These are phyloP conservation scores for Sphaeridia pumilis DNA, from an alignment of 2,888 invertebrate species.

Conservation along the genomic window DNA sequence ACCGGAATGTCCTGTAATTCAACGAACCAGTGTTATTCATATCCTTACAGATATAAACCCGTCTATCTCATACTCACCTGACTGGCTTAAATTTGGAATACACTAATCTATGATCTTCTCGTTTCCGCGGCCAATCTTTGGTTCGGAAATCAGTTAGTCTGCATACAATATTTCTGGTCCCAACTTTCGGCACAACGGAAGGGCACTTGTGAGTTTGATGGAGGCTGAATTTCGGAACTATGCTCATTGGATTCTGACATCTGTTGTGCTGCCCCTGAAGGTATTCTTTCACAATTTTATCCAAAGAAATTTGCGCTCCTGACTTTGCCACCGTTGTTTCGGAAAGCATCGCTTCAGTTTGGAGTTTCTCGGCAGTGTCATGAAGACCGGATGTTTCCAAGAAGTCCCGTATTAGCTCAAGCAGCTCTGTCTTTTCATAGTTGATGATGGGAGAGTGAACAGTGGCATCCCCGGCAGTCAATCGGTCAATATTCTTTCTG, in stretches of 20 bases:
- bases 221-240: conserved; percentile 33
- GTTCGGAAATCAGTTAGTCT: conserved; percentile 22
- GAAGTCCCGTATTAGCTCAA: conserved; percentile 84
- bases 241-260: conserved; percentile 94
- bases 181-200: conserved; percentile 39
- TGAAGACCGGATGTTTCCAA: conserved; percentile 60
- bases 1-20: conserved; percentile 17
- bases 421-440: conserved; percentile 84
- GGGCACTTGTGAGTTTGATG: conserved; percentile 81
- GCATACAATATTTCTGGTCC: conserved; percentile 19
- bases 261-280: conserved; percentile 94
- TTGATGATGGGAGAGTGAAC: conserved; percentile 48
- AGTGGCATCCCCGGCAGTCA: conserved; percentile 4
- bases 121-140: conserved; percentile 14
- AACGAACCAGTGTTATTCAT: no score
- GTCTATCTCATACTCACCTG: conserved; percentile 40
- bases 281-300: conserved; percentile 91
- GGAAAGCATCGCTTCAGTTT: conserved; percentile 55
- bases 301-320: conserved; percentile 53
- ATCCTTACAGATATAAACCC: background rate
- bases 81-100: conserved; percentile 70
- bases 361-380: conserved; percentile 60
- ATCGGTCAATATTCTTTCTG: conserved; percentile 10
- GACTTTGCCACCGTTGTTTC: conserved; percentile 21
- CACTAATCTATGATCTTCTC: conserved; percentile 44